phyloP scores from a whole-genome alignment of 2,113 vertebrate genomes.

The human (Homo sapiens) region GRCh38 chr6:34315001-34315500 shows the following conservation, averaged over 20 bases:
- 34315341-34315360: neutral
- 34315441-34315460: neutral
- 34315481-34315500: neutral
- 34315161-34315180: neutral
- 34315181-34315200: neutral
- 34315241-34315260: neutral
- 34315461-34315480: neutral
- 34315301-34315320: neutral
- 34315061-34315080: neutral
- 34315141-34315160: neutral
- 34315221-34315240: neutral
- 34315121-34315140: neutral
- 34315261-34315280: conserved; percentile 33
- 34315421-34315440: neutral
- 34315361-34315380: neutral
- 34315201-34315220: neutral
- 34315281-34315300: neutral
- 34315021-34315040: neutral
- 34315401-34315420: neutral
- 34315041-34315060: neutral
- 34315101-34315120: neutral
- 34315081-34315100: neutral
- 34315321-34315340: neutral
- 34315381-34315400: neutral
- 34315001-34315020: neutral